Conservation (phyloP, 2,888 invertebrate species). For the Cancer borealis region DNA sequence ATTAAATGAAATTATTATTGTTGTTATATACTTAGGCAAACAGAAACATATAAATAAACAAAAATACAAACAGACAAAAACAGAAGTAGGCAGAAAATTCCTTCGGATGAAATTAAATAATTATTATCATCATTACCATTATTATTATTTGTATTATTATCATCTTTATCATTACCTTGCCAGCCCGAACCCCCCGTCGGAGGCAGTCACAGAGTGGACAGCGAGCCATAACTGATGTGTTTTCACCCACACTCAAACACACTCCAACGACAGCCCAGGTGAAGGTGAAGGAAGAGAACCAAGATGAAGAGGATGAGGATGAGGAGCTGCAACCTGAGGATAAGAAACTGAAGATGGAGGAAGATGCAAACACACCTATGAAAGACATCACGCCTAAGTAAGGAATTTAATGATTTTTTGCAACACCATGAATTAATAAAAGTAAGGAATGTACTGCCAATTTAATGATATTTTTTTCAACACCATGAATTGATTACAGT, state of each 20-base stretch:
- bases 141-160: too few species aligned
- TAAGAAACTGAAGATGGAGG: constrained; percentile 23
- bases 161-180: neutral
- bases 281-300: neutral
- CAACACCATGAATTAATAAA: neutral
- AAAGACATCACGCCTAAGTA: neutral
- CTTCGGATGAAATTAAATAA: too few species aligned
- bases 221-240: constrained; percentile 54
- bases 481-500: neutral
- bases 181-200: constrained; percentile 31
- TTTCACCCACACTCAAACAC: constrained; percentile 30
- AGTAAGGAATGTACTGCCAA: neutral
- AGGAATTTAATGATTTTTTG: neutral
- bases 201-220: neutral
- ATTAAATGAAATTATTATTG: too few species aligned
- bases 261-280: too few species aligned
- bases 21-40: too few species aligned
- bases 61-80: neutral
- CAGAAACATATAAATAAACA: neutral
- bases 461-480: neutral
- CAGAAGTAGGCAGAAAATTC: too few species aligned
- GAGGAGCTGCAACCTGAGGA: neutral
- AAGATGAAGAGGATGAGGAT: neutral
- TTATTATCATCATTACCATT: too few species aligned
- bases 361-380: neutral